Evolutionary conservation across 2,113 vertebrate species (phyloP).

Genomic region (Sinocyclocheilus rhinocerous): DNA sequence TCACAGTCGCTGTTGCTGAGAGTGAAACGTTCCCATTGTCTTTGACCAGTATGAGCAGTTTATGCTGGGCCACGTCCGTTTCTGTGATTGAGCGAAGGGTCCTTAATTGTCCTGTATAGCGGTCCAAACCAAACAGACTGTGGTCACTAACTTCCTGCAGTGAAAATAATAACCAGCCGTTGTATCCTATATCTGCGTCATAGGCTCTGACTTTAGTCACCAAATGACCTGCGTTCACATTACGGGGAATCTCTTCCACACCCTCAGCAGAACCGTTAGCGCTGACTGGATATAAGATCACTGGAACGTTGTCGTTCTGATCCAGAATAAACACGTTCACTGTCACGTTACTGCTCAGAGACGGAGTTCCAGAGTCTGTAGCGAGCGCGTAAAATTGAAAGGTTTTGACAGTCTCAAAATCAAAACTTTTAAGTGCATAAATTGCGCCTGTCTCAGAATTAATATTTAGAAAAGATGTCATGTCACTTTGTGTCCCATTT

Average conservation of each 20-base stretch:
- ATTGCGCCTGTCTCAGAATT: constrained; percentile 43
- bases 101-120: constrained; percentile 63
- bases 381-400: constrained; percentile 60
- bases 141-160: constrained; percentile 60
- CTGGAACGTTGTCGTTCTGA: constrained; percentile 66
- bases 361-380: constrained; percentile 56
- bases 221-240: constrained; percentile 61
- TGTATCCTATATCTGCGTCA: constrained; percentile 66
- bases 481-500: no score
- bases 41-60: constrained; percentile 62
- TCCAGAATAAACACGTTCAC: constrained; percentile 65
- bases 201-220: constrained; percentile 63
- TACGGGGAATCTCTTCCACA: constrained; percentile 59
- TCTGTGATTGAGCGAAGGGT: constrained; percentile 62
- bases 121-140: constrained; percentile 61
- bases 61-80: constrained; percentile 59
- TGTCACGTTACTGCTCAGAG: constrained; percentile 59
- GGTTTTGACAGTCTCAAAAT: constrained; percentile 58
- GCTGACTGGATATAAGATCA: constrained; percentile 59
- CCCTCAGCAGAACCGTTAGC: constrained; percentile 56
- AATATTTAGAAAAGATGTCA: no score
- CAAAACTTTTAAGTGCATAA: constrained; percentile 59
- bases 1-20: constrained; percentile 57
- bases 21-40: constrained; percentile 63
- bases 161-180: constrained; percentile 64